Base-by-base conservation (phyloP, 92 coral and sea anemone species). In the Palythoa caribaeorum region DNA sequence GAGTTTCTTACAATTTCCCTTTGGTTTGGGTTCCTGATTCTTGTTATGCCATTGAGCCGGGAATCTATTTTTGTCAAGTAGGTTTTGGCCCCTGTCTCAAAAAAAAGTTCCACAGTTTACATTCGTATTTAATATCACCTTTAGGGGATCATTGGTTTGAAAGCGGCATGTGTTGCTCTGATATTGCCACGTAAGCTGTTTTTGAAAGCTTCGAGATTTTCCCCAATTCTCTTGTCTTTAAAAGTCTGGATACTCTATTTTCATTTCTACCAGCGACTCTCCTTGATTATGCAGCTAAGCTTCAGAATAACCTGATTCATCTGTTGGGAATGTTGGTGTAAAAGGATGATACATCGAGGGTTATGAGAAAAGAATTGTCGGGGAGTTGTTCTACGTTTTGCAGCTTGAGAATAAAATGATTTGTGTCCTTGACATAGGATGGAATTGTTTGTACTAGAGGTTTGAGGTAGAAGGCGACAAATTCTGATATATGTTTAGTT, bases 1-100 rank as follows among this genome's bases (percentile, higher is more conserved):
- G 88, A 44, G 85, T 88, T 88, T 47, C 89, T 63, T 53, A 88
- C 69, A 66, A 91, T 81, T 87, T 90, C 83, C 20, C 83, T 73
- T 39, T 90, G 91, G 83, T 90, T 79, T 60, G 93, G 93, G 76
- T 79, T 80, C 83, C 93, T 90, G 75, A 90, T 90, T 50, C 90
- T 87, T 19, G 73, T 78, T 85, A 68, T 91, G 83, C 91, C 91
- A 47, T 83, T 84, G 35, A 88, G 88, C 59, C 91, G 75, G 86
- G 85, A 71, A 62, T 28, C 17, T 62, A n/a, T 62, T 62, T 62
- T 62, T 21, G 36, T 63, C 36, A 19, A 19, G 83, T 73, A 75
- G 73, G 75, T 55, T 76, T 76, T 86, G 83, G 81, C 44, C 77
- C 75, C 89, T 44, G 37, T 76, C 80, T 73, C 40, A 55, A 86